Conservation (phyloP, 1,140 invertebrate species). For the Zaprionus africanus region DNA sequence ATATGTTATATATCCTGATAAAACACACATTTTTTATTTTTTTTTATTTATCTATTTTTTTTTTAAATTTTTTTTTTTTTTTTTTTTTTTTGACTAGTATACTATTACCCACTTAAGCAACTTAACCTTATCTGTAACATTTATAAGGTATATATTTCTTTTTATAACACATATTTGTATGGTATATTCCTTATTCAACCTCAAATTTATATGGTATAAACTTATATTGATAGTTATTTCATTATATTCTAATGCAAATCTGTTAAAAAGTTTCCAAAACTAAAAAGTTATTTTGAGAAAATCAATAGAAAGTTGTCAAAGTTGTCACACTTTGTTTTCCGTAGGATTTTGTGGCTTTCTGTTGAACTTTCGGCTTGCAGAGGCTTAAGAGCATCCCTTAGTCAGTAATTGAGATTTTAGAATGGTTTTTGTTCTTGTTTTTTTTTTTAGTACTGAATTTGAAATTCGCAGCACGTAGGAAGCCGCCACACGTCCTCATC, state of each 20-base stretch:
- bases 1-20: too few species aligned
- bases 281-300: neutral
- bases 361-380: neutral
- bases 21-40: too few species aligned
- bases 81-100: too few species aligned
- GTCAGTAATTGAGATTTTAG: slow-evolving; percentile 34
- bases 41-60: too few species aligned
- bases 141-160: too few species aligned
- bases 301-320: neutral
- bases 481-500: slow-evolving; percentile 44
- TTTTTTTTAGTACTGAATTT: slow-evolving; percentile 41
- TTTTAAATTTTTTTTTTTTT: too few species aligned
- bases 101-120: too few species aligned
- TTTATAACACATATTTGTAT: neutral
- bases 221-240: neutral
- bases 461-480: slow-evolving; percentile 71
- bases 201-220: too few species aligned
- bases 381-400: slow-evolving; percentile 1
- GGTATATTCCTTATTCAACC: too few species aligned
- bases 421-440: neutral
- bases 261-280: neutral
- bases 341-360: neutral
- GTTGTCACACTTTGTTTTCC: neutral
- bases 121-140: too few species aligned
- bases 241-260: neutral